Evolutionary conservation across 2,113 vertebrate species (phyloP), one percentile per base, ranked within the genome.

Genomic region (Meleagris gallopavo): DNA sequence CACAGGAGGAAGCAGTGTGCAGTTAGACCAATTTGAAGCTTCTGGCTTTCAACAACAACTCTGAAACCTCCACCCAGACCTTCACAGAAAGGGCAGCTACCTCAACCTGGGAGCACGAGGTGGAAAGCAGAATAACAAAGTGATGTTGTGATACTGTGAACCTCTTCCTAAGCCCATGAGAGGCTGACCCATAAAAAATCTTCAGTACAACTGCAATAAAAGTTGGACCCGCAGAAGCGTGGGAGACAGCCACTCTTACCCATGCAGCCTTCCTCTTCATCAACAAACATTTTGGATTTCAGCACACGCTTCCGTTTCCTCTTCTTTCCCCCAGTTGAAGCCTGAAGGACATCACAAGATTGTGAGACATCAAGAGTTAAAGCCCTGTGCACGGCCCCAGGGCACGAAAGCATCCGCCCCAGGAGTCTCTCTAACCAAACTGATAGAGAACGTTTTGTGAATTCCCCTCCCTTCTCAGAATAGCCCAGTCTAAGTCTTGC

Each of bases 291-390:
- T 10, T 65, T 97, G 54, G 98, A 98, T 94, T 99, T 99, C 89
- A 99, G 93, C 75, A 99, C 99, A 1, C 98, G 98, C 81, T 98
- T 99, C 93, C 98, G 97, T 91, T 98, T 99, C 97, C 99, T 98
- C 71, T 60, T 98, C 93, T 94, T 99, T 25, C 75, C 97, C 66
- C 96, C 97, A 61, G 95, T 83, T 9, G 91, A 43, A 58, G 54
- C 94, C 98, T 98, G 69, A 25, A 88, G 90, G 50, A 80, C 29
- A 43, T 34, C 0, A 91, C 19, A 14, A 20, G 7, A 38, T 3
- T 3, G 46, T n/a, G 50, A 96, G 77, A 71, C 74, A 79, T 3
- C 41, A 40, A n/a, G 22, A 77, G 29, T 3, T 9, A 67, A 52
- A 29, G 20, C 4, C 18, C 11, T 0, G 0, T 0, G 17, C 16